Percentiles rank a stretch among this genome's conserved stretches.
These are phyloP conservation scores for Myotis pilosus DNA, from an alignment of 2,797 vertebrate genomes.

Conservation along the genomic window DNA sequence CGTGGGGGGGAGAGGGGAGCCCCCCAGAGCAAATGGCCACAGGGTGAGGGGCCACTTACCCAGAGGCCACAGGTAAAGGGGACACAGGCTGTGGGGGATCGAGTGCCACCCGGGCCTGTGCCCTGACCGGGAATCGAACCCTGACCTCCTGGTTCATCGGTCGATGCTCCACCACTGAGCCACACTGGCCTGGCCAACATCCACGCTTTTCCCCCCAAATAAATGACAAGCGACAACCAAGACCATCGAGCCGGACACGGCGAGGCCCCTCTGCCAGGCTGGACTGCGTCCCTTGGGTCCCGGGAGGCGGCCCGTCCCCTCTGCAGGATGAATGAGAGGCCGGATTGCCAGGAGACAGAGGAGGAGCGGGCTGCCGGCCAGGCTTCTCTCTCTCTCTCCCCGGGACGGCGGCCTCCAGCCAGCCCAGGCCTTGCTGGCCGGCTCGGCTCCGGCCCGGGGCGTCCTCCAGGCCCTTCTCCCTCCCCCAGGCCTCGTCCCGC, in stretches of 20 bases:
- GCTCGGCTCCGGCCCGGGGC: not conserved
- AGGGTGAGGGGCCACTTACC: no score
- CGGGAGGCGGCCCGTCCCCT: not conserved
- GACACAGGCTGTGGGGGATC: no score
- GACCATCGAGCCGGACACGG: not conserved
- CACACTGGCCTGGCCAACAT: no score
- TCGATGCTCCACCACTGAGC: no score
- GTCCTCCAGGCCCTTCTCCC: not conserved
- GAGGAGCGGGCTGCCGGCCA: slow-evolving; percentile 16
- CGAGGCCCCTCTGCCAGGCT: not conserved
- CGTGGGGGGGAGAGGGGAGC: no score
- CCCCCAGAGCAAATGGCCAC: no score
- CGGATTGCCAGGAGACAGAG: not conserved
- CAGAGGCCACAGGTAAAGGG: no score
- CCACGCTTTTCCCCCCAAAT: not conserved
- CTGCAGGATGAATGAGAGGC: not conserved
- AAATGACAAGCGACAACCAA: not conserved
- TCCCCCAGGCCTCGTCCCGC: slow-evolving; percentile 39
- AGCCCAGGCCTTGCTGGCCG: slow-evolving; percentile 16
- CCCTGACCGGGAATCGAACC: no score
- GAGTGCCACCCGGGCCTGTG: no score
- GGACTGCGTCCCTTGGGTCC: not conserved
- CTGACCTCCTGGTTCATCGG: no score
- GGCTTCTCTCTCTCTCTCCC: slow-evolving; percentile 17
- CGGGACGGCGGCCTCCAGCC: slow-evolving; percentile 8